Percentiles rank a stretch among this genome's conserved stretches.
These are phyloP conservation scores for Aphidius colemani DNA, from an alignment of 2,888 invertebrate species.

Conservation along the genomic window DNA sequence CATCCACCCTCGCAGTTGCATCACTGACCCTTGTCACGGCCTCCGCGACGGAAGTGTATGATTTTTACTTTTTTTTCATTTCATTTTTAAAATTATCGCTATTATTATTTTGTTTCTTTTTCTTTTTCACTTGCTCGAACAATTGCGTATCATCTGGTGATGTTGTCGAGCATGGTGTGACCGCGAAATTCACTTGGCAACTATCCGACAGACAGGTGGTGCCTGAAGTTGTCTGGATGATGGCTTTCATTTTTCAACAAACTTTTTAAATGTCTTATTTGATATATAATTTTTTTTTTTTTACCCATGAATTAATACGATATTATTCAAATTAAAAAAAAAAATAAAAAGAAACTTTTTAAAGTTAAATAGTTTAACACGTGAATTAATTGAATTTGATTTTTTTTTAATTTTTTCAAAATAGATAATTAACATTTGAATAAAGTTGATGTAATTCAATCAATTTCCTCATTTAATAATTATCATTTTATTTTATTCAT, in stretches of 20 bases:
- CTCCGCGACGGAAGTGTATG: slow-evolving; percentile 3
- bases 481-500: too few species aligned
- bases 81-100: not conserved
- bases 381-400: too few species aligned
- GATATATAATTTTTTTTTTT: too few species aligned
- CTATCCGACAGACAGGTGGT: slow-evolving; percentile 25
- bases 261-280: too few species aligned
- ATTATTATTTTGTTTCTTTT: slow-evolving; percentile 1
- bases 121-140: slow-evolving; percentile 10
- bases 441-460: too few species aligned
- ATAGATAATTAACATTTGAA: too few species aligned
- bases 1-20: not conserved
- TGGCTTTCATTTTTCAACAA: not conserved
- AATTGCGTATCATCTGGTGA: slow-evolving; percentile 25
- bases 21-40: slow-evolving; percentile 8
- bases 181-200: slow-evolving; percentile 19
- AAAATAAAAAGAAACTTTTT: too few species aligned
- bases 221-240: slow-evolving; percentile 9
- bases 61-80: slow-evolving; percentile 4
- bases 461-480: too few species aligned
- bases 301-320: too few species aligned
- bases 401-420: too few species aligned
- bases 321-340: too few species aligned
- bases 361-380: too few species aligned
- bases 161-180: slow-evolving; percentile 3